phyloP scores from a whole-genome alignment of 2,888 invertebrate species.

The Deilephila porcellus region DNA sequence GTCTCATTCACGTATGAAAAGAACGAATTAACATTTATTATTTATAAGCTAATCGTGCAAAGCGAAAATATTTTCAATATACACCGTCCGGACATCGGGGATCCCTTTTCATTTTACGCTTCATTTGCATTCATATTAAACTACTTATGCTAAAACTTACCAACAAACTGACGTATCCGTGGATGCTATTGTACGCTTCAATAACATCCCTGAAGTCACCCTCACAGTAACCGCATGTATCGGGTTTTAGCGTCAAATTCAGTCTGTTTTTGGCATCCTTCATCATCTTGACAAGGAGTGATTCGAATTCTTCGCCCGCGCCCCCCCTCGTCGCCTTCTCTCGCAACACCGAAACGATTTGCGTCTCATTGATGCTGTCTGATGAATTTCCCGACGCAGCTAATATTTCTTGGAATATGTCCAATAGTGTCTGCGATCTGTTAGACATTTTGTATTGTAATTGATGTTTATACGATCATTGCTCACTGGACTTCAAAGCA shows the following conservation, averaged over 20 bases:
- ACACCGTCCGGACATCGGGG: background rate
- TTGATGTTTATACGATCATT: conserved; percentile 1
- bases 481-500: background rate
- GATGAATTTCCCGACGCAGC: conserved; percentile 76
- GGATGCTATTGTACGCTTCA: conserved; percentile 87
- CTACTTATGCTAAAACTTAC: conserved; percentile 77
- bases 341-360: conserved; percentile 68
- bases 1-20: no score
- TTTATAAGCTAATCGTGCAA: background rate
- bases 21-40: no score
- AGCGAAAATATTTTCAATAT: background rate
- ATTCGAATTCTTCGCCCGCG: conserved; percentile 63
- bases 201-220: conserved; percentile 86
- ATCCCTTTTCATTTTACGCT: background rate
- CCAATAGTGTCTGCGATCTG: conserved; percentile 70
- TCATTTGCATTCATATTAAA: conserved; percentile 17
- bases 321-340: conserved; percentile 64
- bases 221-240: conserved; percentile 84
- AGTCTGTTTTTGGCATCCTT: conserved; percentile 67
- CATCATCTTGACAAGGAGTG: conserved; percentile 69
- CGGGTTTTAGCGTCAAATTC: conserved; percentile 62
- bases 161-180: conserved; percentile 92
- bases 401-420: conserved; percentile 77
- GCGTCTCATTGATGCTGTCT: conserved; percentile 69
- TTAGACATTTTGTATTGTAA: conserved; percentile 61